These are phyloP conservation scores for Macrochelys suwanniensis DNA, from an alignment of 2,797 vertebrate species.

Conservation along the genomic window DNA sequence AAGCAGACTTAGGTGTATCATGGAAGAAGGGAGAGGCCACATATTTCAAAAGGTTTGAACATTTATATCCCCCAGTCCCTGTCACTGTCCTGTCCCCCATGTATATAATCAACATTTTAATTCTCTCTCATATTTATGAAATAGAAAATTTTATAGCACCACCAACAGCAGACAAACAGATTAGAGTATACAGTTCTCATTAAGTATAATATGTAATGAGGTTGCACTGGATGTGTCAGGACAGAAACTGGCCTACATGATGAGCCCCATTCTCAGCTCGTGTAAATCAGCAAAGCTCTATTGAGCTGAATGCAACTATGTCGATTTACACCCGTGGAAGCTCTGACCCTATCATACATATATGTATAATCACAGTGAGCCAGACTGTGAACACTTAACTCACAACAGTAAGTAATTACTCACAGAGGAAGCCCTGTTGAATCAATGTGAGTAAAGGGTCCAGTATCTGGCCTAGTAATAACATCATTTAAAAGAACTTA, in stretches of 20 bases:
- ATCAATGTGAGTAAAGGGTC: background rate
- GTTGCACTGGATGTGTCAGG: background rate
- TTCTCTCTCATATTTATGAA: background rate
- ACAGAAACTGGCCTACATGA: background rate
- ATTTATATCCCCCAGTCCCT: background rate
- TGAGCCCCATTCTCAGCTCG: accelerated
- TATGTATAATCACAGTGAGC: background rate
- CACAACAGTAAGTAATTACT: background rate
- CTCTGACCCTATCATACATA: background rate
- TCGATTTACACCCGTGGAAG: background rate
- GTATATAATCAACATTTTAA: background rate
- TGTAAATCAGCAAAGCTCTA: background rate
- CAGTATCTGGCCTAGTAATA: background rate
- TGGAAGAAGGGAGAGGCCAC: background rate
- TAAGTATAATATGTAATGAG: background rate
- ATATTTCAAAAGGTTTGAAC: background rate
- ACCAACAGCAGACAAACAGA: background rate
- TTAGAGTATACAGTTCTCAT: background rate
- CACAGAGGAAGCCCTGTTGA: background rate
- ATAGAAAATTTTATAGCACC: background rate
- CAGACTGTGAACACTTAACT: background rate
- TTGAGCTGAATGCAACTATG: accelerated
- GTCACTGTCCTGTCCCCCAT: background rate
- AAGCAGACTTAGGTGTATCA: background rate
- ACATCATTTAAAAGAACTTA: background rate